phyloP scores from a whole-genome alignment of 2,797 vertebrate species.

The Pipistrellus pipistrellus region DNA sequence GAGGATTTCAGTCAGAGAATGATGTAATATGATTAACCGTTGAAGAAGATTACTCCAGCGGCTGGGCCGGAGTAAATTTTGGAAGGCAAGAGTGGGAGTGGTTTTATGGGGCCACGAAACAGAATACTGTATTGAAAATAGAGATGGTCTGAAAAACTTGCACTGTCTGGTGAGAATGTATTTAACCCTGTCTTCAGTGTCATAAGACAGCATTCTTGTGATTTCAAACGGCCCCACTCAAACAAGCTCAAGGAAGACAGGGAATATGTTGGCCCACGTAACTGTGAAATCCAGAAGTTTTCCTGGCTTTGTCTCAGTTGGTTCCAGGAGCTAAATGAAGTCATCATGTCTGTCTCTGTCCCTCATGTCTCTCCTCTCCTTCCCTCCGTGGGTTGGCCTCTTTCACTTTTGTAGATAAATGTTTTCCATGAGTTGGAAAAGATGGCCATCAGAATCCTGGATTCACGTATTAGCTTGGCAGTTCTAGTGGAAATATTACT shows the following conservation, averaged over 20 bases:
- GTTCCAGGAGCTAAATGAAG: neutral
- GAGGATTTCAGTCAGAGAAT: neutral
- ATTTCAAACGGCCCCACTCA: neutral
- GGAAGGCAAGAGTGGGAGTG: constrained; percentile 53
- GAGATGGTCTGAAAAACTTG: neutral
- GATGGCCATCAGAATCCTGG: neutral
- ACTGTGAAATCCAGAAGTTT: neutral
- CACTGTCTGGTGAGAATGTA: neutral
- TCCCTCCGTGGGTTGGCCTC: neutral
- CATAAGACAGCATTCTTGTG: neutral
- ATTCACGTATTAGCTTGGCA: neutral
- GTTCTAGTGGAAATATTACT: neutral
- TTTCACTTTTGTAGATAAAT: neutral
- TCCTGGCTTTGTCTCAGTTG: neutral
- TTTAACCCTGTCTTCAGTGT: neutral
- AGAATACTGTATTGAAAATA: neutral
- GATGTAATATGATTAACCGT: neutral
- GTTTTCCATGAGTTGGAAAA: constrained; percentile 28
- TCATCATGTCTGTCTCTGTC: neutral
- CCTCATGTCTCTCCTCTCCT: neutral
- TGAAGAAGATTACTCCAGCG: neutral
- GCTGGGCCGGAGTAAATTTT: neutral
- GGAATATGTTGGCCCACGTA: neutral
- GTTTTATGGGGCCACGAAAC: constrained; percentile 51
- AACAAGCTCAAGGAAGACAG: neutral